phyloP scores from a whole-genome alignment of 2,797 vertebrate genomes.

The Scolopax bukidnonensis region DNA sequence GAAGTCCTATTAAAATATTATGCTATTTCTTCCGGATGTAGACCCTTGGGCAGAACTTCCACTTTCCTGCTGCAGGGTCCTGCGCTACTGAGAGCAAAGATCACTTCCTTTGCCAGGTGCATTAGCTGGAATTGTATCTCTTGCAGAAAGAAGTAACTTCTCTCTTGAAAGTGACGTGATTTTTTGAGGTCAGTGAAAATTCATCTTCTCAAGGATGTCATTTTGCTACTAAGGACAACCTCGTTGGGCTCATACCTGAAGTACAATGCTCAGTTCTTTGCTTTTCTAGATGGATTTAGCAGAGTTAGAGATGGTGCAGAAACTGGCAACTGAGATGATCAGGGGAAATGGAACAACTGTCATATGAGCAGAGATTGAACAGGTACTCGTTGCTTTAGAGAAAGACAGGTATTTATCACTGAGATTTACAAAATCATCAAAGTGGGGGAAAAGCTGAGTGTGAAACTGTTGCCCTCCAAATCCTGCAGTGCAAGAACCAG shows the following conservation, averaged over 20 bases:
- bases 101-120: slow-evolving; percentile 22
- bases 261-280: neutral
- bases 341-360: neutral
- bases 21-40: neutral
- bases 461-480: neutral
- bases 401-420: neutral
- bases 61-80: neutral
- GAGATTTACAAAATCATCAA: neutral
- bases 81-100: neutral
- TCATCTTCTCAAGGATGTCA: neutral
- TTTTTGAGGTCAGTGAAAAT: neutral
- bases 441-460: neutral
- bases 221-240: neutral
- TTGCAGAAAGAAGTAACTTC: neutral
- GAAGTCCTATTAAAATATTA: slow-evolving; percentile 20
- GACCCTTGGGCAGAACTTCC: neutral
- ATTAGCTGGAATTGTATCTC: neutral
- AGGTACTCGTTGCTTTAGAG: neutral
- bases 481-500: neutral
- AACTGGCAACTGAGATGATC: neutral
- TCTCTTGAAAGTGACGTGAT: neutral
- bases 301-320: neutral
- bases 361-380: neutral
- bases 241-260: neutral
- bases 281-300: neutral